Percentiles rank a stretch among this genome's conserved stretches.
phyloP scores from a whole-genome alignment of 1,140 invertebrate genomes.

The Heliothis virescens region DNA sequence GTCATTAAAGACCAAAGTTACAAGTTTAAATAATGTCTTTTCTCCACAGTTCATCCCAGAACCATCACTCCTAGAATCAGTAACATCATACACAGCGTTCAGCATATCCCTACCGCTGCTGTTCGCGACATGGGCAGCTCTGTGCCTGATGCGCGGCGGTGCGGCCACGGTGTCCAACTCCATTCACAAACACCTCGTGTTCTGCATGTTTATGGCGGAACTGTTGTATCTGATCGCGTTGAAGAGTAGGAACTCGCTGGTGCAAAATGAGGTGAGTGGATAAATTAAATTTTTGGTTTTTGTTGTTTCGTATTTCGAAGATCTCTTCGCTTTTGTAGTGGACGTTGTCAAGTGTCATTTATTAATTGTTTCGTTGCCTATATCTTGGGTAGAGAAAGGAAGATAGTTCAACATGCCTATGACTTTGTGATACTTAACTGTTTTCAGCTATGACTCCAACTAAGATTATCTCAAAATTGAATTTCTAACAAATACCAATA shows the following conservation, averaged over 20 bases:
- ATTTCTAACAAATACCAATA: too few relatives aligned
- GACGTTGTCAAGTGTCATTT: too few relatives aligned
- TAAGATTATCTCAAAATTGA: too few relatives aligned
- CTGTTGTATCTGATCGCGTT: slow-evolving; percentile 95
- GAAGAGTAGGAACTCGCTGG: slow-evolving; percentile 91
- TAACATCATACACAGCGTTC: slow-evolving; percentile 96
- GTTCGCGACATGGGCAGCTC: slow-evolving; percentile 90
- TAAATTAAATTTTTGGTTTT: too few relatives aligned
- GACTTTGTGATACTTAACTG: too few relatives aligned
- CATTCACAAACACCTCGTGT: slow-evolving; percentile 97
- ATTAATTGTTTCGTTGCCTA: too few relatives aligned
- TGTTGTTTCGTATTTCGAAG: neutral
- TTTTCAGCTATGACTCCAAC: too few relatives aligned
- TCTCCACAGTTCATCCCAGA: slow-evolving; percentile 91
- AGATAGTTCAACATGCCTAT: too few relatives aligned
- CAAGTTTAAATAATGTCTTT: too few relatives aligned
- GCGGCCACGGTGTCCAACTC: slow-evolving; percentile 96
- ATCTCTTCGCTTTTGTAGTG: too few relatives aligned
- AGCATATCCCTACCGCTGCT: slow-evolving; percentile 93
- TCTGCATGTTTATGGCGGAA: slow-evolving; percentile 95
- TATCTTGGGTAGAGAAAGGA: too few relatives aligned
- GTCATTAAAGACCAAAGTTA: too few relatives aligned
- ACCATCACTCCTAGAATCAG: slow-evolving; percentile 93
- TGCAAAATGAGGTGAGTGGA: slow-evolving; percentile 89
- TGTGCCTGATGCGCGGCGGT: slow-evolving; percentile 92